Base-by-base conservation (phyloP, 2,113 vertebrate genomes). In the Sceloporus undulatus region DNA sequence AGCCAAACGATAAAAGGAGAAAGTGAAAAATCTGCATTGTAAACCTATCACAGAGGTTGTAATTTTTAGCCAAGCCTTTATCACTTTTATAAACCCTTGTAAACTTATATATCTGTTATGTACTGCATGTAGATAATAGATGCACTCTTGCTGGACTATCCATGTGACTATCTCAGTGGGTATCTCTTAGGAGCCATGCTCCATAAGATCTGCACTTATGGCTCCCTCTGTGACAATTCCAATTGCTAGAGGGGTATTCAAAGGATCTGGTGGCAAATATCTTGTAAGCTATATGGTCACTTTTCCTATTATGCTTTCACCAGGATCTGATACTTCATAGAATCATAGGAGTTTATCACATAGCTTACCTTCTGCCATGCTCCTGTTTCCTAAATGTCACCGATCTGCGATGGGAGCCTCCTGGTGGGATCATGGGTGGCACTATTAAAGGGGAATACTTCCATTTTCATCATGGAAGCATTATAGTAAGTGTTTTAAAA, bases 21-120 rank as follows among this genome's bases (percentile, higher is more conserved):
- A 70, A 62, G 56, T 1, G 80, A 86, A n/a, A 91, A 75, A 79
- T 90, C 77, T 85, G 21, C 87, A 77, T 79, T 75, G 18, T 42
- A 93, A 92, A 88, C 84, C 52, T 86, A 74, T 91, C 88, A n/a
- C 52, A 90, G 79, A 40, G 34, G 4, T 93, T 84, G 92, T 84
- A 65, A 77, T 91, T 87, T 94, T 91, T 91, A 85, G 34, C 84
- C 82, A 84, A 88, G 82, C 59, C 42, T 90, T 79, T 90, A 82
- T 91, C 91, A 93, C 84, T 73, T 85, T 89, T 27, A 82, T 56
- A 9, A 34, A 38, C 56, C 38, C 52, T 52, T 54, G 48, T 48
- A 78, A 65, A 80, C 27, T 88, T 68, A 66, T 62, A 71, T 38
- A 2, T 86, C 65, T 76, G 21, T 21, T 83, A 21, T 5, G 2